A percentile compares a stretch with the other conserved stretches of the same genome.
These are phyloP conservation scores for Hippopotamus amphibius DNA, from an alignment of 2,113 vertebrate genomes.

Conservation along the genomic window DNA sequence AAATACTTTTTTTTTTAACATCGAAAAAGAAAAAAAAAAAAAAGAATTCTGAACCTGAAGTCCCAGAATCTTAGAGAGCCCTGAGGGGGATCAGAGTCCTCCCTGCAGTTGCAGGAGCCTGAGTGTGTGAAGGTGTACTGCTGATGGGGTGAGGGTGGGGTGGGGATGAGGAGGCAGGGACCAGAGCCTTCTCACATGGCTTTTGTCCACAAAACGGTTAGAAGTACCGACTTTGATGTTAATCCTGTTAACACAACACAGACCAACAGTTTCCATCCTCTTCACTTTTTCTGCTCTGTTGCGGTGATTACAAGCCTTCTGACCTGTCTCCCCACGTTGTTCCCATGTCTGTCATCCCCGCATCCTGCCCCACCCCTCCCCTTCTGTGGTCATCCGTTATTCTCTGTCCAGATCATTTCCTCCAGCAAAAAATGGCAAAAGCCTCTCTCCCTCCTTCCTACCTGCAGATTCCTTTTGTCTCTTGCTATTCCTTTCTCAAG, in stretches of 20 bases:
- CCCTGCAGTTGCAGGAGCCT: accelerated
- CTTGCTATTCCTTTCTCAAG: neutral
- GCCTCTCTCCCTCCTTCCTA: neutral
- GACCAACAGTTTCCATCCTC: neutral
- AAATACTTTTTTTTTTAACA: neutral
- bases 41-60: neutral
- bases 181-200: neutral
- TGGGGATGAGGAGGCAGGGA: neutral
- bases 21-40: neutral
- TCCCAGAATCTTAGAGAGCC: neutral
- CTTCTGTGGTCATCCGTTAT: neutral
- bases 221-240: neutral
- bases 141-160: neutral
- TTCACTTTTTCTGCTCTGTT: neutral
- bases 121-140: no score
- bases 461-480: neutral
- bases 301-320: neutral
- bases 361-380: neutral
- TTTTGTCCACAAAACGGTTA: neutral
- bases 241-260: neutral
- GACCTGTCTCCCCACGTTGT: neutral
- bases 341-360: neutral
- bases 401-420: neutral
- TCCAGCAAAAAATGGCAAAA: neutral
- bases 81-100: neutral